These are phyloP conservation scores for Taeniopygia guttata DNA, from an alignment of 2,797 vertebrate species.

Conservation along the genomic window DNA sequence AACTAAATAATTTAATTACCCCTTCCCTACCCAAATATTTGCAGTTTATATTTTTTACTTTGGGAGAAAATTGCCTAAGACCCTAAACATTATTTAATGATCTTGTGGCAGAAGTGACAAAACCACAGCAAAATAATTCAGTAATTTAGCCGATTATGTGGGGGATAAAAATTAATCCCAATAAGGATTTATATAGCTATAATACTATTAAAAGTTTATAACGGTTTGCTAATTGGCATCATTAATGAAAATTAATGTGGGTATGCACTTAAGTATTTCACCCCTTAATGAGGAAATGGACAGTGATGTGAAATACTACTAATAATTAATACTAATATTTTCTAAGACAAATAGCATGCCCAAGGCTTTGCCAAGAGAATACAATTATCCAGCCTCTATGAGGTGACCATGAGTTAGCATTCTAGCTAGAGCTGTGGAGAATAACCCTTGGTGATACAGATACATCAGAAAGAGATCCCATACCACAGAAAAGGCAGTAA, in stretches of 20 bases:
- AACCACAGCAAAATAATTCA: neutral
- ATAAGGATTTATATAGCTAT: slow-evolving; percentile 23
- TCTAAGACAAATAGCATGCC: neutral
- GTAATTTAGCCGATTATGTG: neutral
- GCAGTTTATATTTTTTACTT: neutral
- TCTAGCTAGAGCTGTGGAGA: neutral
- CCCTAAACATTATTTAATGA: neutral
- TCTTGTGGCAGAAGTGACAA: neutral
- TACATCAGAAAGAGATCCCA: neutral
- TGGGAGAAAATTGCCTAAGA: neutral
- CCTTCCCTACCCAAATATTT: neutral
- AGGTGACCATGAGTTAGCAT: neutral
- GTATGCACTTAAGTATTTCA: neutral
- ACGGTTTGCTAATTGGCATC: neutral
- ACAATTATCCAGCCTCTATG: neutral
- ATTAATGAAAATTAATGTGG: slow-evolving; percentile 40
- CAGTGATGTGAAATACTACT: neutral
- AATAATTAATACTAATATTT: slow-evolving; percentile 10
- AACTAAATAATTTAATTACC: neutral
- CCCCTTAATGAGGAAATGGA: slow-evolving; percentile 7
- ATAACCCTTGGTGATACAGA: neutral
- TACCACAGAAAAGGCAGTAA: neutral
- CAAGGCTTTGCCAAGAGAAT: neutral
- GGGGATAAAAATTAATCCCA: neutral
- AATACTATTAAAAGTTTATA: slow-evolving; percentile 47